Conservation (phyloP, 2,888 invertebrate genomes). For the Polia nebulosa region DNA sequence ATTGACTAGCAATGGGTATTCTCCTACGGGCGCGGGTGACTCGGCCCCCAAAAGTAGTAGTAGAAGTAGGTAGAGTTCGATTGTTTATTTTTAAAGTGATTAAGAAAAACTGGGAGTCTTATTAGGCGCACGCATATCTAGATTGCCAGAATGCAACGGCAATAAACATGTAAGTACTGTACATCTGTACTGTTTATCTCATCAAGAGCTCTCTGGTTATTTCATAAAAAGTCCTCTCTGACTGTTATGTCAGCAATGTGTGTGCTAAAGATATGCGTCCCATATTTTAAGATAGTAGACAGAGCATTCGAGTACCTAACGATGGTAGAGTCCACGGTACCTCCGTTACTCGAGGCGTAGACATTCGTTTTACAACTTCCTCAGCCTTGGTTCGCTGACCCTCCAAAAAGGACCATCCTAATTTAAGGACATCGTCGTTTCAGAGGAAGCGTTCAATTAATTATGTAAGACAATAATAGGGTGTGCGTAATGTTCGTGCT, state of each 20-base stretch:
- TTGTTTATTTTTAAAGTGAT: no score
- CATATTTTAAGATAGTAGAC: background rate
- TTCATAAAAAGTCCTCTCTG: constrained; percentile 16
- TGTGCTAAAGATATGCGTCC: background rate
- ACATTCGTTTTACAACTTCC: constrained; percentile 15
- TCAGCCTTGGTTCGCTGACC: constrained; percentile 26
- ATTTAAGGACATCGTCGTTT: constrained; percentile 50
- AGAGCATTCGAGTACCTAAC: background rate
- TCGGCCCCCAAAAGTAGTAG: no score
- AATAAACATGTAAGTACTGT: background rate
- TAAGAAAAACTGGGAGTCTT: no score
- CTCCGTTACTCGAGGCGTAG: background rate
- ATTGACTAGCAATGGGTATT: no score
- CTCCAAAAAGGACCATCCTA: constrained; percentile 17
- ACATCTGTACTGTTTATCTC: constrained; percentile 9
- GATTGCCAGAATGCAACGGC: background rate
- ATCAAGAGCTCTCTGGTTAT: constrained; percentile 11
- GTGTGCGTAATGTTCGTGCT: constrained; percentile 55
- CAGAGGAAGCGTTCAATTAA: constrained; percentile 64
- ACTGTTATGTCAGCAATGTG: background rate
- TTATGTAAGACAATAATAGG: constrained; percentile 66
- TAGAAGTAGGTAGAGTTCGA: no score
- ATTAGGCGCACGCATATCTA: background rate
- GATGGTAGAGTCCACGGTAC: background rate
- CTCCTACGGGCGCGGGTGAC: no score